Evolutionary conservation across 2,797 vertebrate species (phyloP).

Genomic region (Girardinus metallicus): DNA sequence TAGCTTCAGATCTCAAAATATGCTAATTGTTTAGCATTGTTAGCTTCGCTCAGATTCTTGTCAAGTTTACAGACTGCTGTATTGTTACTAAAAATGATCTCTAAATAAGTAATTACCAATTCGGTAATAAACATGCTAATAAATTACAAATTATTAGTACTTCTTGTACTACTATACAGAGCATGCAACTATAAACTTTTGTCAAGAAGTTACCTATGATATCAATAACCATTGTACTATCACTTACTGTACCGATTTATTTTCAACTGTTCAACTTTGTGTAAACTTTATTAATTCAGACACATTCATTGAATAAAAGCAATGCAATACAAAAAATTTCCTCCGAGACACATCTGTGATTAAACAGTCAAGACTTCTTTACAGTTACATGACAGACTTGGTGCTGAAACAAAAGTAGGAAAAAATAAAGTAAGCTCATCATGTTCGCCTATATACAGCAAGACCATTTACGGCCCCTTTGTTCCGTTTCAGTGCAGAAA

Average conservation of each 20-base stretch:
- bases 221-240: too few relatives aligned
- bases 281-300: slow-evolving; percentile 52
- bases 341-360: slow-evolving; percentile 28
- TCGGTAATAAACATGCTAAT: background rate
- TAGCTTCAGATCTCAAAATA: too few relatives aligned
- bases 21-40: background rate
- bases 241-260: too few relatives aligned
- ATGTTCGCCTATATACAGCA: slow-evolving; percentile 54
- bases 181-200: background rate
- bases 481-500: slow-evolving; percentile 25
- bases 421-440: slow-evolving; percentile 21
- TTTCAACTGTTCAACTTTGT: background rate
- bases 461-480: slow-evolving; percentile 8
- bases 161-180: background rate
- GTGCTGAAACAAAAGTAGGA: slow-evolving; percentile 3
- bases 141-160: background rate
- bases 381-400: slow-evolving; percentile 26
- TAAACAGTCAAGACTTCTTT: slow-evolving; percentile 41
- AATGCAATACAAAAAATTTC: slow-evolving; percentile 48
- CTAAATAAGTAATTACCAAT: background rate
- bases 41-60: background rate
- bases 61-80: background rate
- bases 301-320: slow-evolving; percentile 45
- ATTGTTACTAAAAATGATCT: background rate
- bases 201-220: background rate